Percentiles rank a stretch among this genome's conserved stretches.
phyloP scores from a whole-genome alignment of 2,797 vertebrate species.

The Takifugu rubripes region DNA sequence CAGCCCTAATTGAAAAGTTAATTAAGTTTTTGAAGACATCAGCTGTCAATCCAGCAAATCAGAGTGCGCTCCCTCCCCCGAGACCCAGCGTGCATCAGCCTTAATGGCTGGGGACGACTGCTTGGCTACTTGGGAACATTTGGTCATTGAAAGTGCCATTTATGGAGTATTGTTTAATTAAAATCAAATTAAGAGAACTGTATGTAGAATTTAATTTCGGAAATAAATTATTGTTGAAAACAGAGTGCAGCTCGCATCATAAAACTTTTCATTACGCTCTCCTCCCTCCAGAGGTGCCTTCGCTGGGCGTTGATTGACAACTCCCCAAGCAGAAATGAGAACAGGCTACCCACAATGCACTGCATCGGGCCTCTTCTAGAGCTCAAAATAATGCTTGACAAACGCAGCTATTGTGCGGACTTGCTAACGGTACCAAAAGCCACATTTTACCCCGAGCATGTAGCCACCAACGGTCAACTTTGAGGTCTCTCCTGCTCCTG shows the following conservation, averaged over 20 bases:
- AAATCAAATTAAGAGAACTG: constrained; percentile 92
- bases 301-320: constrained; percentile 67
- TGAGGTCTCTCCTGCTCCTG: too few relatives aligned
- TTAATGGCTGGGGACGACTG: constrained; percentile 85
- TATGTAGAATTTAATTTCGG: constrained; percentile 91
- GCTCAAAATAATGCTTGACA: neutral
- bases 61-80: constrained; percentile 78
- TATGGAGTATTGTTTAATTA: constrained; percentile 97
- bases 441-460: too few relatives aligned
- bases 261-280: constrained; percentile 91
- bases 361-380: constrained; percentile 4
- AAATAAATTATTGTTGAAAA: constrained; percentile 87
- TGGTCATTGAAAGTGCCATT: constrained; percentile 91
- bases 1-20: constrained; percentile 95
- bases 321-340: constrained; percentile 54
- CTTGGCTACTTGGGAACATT: constrained; percentile 85
- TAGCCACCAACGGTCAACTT: too few relatives aligned
- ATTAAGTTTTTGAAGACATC: constrained; percentile 97
- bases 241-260: constrained; percentile 85
- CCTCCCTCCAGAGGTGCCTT: constrained; percentile 81
- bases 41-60: constrained; percentile 91
- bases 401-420: too few relatives aligned
- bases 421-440: too few relatives aligned
- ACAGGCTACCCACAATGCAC: constrained; percentile 64
- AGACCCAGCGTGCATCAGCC: constrained; percentile 83